Evolutionary conservation across 2,797 vertebrate species (phyloP).

Genomic region (Semotilus atromaculatus): DNA sequence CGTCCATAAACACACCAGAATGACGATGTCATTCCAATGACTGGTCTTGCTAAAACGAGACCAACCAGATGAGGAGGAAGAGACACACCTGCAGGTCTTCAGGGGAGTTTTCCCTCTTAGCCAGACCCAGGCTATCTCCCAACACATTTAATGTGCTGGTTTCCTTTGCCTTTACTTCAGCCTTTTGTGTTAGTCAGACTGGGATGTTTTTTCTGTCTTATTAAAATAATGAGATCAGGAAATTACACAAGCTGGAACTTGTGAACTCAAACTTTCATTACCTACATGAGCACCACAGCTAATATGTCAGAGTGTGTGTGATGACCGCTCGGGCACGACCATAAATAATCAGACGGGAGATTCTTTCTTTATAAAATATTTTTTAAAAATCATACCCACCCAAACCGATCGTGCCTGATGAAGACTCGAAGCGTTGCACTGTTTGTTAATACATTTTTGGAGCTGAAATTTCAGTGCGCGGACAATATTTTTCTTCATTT

Average conservation of each 20-base stretch:
- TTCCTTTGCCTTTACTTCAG: background rate
- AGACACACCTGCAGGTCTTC: conserved; percentile 48
- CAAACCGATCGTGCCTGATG: background rate
- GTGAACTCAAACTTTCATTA: background rate
- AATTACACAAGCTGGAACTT: background rate
- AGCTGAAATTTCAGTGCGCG: background rate
- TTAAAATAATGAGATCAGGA: background rate
- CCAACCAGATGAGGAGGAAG: conserved; percentile 33
- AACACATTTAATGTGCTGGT: background rate
- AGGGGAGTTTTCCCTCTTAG: conserved; percentile 55
- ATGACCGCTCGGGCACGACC: background rate
- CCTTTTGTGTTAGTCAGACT: background rate
- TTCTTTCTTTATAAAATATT: too few relatives aligned
- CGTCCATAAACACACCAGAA: conserved; percentile 58
- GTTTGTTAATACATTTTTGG: background rate
- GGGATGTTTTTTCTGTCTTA: background rate
- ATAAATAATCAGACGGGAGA: background rate
- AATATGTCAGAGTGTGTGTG: background rate
- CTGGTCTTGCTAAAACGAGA: conserved; percentile 51
- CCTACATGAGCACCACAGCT: background rate
- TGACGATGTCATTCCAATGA: conserved; percentile 51
- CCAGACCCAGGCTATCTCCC: conserved; percentile 39
- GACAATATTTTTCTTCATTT: background rate
- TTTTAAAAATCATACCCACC: too few relatives aligned
- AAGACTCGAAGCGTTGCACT: background rate